These are phyloP conservation scores for Choristoneura fumiferana DNA, from an alignment of 1,140 invertebrate species.

Conservation along the genomic window DNA sequence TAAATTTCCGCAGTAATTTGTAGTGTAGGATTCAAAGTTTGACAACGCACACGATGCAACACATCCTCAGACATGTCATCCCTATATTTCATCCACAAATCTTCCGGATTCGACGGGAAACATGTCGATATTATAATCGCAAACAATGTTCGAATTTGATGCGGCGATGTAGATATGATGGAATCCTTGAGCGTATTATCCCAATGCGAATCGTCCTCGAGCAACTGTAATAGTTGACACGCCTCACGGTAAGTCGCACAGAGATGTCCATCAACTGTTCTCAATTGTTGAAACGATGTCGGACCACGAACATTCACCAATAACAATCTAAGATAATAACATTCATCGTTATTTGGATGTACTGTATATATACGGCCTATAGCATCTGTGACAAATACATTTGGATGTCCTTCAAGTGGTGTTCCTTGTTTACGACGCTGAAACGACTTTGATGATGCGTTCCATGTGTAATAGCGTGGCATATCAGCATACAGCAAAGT, in stretches of 20 bases:
- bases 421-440: slow-evolving; percentile 41
- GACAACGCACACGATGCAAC: slow-evolving; percentile 38
- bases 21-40: slow-evolving; percentile 29
- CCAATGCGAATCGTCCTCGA: slow-evolving; percentile 50
- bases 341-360: slow-evolving; percentile 51
- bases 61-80: slow-evolving; percentile 40
- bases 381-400: slow-evolving; percentile 36
- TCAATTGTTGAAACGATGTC: slow-evolving; percentile 67
- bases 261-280: slow-evolving; percentile 62
- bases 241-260: slow-evolving; percentile 55
- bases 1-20: slow-evolving; percentile 48
- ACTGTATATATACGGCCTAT: slow-evolving; percentile 55
- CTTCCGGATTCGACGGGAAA: background rate
- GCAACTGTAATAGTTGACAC: slow-evolving; percentile 40
- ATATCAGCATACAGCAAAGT: slow-evolving; percentile 61
- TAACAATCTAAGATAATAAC: slow-evolving; percentile 60
- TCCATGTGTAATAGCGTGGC: slow-evolving; percentile 60
- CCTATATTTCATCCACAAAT: background rate
- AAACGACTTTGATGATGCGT: slow-evolving; percentile 39
- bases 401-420: slow-evolving; percentile 37
- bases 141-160: background rate
- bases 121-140: background rate
- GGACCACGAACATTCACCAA: slow-evolving; percentile 69
- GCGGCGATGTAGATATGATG: background rate
- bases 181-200: slow-evolving; percentile 28